A percentile compares a stretch with the other conserved stretches of the same genome.
phyloP scores from a whole-genome alignment of 2,797 vertebrate species.

The Morus bassanus region DNA sequence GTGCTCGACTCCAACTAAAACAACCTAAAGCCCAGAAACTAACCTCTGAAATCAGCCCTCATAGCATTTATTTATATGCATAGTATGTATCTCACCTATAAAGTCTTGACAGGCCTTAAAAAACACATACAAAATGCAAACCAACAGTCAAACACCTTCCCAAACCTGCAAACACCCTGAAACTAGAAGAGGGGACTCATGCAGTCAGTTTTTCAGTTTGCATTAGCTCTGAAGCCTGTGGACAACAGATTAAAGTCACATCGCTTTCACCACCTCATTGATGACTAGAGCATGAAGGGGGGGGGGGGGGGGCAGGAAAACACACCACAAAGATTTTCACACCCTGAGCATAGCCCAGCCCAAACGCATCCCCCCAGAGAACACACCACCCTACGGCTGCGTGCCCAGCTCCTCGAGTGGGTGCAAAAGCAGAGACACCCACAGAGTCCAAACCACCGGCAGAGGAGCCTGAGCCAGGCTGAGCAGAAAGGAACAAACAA shows the following conservation, averaged over 20 bases:
- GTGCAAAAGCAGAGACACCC: not conserved
- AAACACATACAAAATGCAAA: fast-evolving
- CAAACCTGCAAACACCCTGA: not conserved
- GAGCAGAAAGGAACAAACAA: not conserved
- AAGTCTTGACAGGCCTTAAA: not conserved
- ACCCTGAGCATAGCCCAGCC: not conserved
- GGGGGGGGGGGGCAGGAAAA: not conserved
- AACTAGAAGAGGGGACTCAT: fast-evolving
- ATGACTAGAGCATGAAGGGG: not conserved
- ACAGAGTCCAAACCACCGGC: fast-evolving
- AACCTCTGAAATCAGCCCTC: not conserved
- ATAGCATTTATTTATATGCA: not conserved
- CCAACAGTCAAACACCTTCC: not conserved
- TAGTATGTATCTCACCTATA: fast-evolving
- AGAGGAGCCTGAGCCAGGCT: not conserved
- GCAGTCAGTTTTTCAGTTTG: not conserved
- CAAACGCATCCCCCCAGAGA: fast-evolving
- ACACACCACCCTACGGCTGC: not conserved
- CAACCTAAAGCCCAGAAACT: not conserved
- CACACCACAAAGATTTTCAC: fast-evolving
- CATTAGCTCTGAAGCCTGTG: not conserved
- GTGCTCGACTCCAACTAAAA: not conserved
- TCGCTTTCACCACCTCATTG: fast-evolving
- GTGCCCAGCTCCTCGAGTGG: fast-evolving
- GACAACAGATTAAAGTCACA: not conserved